Evolutionary conservation across 2,888 invertebrate genomes (phyloP).

Genomic region (Drosophila tripunctata): DNA sequence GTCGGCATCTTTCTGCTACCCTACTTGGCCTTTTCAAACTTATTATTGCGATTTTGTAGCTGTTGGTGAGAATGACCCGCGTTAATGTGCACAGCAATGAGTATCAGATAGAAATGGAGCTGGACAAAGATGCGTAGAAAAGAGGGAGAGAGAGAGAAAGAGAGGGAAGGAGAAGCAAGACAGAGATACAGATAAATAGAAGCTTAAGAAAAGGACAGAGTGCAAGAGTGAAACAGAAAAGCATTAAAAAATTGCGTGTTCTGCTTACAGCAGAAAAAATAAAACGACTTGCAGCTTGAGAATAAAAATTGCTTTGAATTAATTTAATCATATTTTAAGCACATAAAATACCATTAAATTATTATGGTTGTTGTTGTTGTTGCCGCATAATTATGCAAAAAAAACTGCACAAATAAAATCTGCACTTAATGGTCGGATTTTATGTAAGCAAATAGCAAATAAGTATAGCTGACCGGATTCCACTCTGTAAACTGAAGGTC

Average conservation of each 20-base stretch:
- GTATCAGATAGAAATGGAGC: conserved; percentile 34
- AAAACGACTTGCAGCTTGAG: conserved; percentile 40
- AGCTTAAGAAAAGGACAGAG: background rate
- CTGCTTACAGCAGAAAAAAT: conserved; percentile 29
- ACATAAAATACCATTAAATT: conserved; percentile 32
- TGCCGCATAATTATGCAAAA: conserved; percentile 19
- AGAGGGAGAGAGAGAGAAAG: background rate
- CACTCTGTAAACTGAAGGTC: background rate
- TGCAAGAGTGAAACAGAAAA: conserved; percentile 16
- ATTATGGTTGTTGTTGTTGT: conserved; percentile 13
- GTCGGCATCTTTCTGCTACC: background rate
- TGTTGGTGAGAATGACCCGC: conserved; percentile 68
- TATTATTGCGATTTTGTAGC: conserved; percentile 59
- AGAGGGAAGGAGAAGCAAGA: conserved; percentile 1
- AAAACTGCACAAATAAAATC: conserved; percentile 8
- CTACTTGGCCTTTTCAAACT: conserved; percentile 33
- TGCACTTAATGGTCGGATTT: conserved; percentile 10
- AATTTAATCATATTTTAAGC: conserved; percentile 54
- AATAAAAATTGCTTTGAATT: conserved; percentile 48
- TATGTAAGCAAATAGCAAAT: background rate
- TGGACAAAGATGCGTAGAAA: background rate
- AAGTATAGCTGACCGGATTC: background rate
- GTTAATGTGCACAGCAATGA: conserved; percentile 62
- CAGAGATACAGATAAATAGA: background rate
- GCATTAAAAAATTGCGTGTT: conserved; percentile 55